These are phyloP conservation scores for Drosophila equinoxialis DNA, from an alignment of 1,140 invertebrate genomes.

Conservation along the genomic window DNA sequence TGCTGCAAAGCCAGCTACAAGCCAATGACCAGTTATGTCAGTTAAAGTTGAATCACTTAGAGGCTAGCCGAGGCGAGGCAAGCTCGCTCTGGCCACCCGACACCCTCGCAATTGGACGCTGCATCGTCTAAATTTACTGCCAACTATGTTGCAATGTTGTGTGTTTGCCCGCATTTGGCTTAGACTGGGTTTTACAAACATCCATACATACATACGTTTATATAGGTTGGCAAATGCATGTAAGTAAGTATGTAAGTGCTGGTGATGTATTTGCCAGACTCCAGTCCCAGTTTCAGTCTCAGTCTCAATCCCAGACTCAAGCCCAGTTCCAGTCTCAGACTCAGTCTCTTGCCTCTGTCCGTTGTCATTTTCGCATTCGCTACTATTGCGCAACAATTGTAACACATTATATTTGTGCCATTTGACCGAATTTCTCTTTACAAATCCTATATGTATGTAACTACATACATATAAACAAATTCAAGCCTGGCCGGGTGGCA, in stretches of 20 bases:
- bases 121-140: slow-evolving; percentile 57
- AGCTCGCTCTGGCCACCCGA: slow-evolving; percentile 63
- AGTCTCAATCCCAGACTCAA: slow-evolving; percentile 21
- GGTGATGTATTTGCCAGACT: slow-evolving; percentile 53
- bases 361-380: slow-evolving; percentile 37
- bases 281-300: slow-evolving; percentile 22
- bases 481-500: slow-evolving; percentile 15
- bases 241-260: slow-evolving; percentile 18
- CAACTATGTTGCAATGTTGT: slow-evolving; percentile 77
- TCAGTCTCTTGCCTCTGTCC: slow-evolving; percentile 15
- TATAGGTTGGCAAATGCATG: slow-evolving; percentile 32
- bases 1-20: slow-evolving; percentile 29
- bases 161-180: slow-evolving; percentile 77
- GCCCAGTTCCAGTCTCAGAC: slow-evolving; percentile 8
- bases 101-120: slow-evolving; percentile 69
- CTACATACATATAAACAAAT: slow-evolving; percentile 17
- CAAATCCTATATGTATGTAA: slow-evolving; percentile 28
- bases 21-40: slow-evolving; percentile 81
- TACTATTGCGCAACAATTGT: slow-evolving; percentile 75
- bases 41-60: slow-evolving; percentile 61
- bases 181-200: slow-evolving; percentile 61
- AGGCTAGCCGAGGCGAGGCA: slow-evolving; percentile 54
- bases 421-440: slow-evolving; percentile 76
- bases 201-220: slow-evolving; percentile 40
- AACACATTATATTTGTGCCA: slow-evolving; percentile 77